Evolutionary conservation across 35 echinoderm and acorn worm genomes (phyloP), one percentile per base, ranked within the genome.

Genomic region (Chiridota heheva): DNA sequence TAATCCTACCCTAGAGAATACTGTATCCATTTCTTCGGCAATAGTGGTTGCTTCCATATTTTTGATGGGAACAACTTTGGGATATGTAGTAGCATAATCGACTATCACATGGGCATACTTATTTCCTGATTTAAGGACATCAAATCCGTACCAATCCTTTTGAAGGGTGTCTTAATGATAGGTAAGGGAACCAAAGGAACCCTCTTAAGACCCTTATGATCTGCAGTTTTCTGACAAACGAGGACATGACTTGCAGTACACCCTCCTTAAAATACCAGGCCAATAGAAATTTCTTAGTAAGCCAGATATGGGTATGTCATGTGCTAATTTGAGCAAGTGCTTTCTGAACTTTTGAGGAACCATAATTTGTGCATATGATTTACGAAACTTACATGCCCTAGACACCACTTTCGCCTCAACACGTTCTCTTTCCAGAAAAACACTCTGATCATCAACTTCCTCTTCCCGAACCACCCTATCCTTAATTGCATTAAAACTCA

Each of bases 341-440:
- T 13, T 74, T 42, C 70, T 44, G 5, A 5, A 46, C 30, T 74
- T 22, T 48, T 2, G 13, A 25, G 40, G 70, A 2, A 74, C 70
- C 29, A 74, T 44, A 2, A 74, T 20, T 48, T 74, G 40, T 43
- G 5, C 18, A 69, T 8, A 24, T 51, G 4, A 3, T 12, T 41
- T 74, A 1, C 46, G 2, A n/a, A 4, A 24, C 4, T 74, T 0
- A 16, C 2, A 15, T 25, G 24, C 45, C 25, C 37, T 73, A 48
- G 69, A 44, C 24, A 6, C 69, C 69, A 73, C 24, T 73, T 73
- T 48, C 69, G 42, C 3, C 3, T 25, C 12, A 44, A 48, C 5
- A 44, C 10, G 38, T 73, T 73, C 25, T 73, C 38, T 2, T 73
- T 44, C 69, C 69, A 73, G 38, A 73, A 73, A 42, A 73, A 44